These are phyloP conservation scores for Borostomias antarcticus DNA, from an alignment of 2,797 vertebrate genomes.

Conservation along the genomic window DNA sequence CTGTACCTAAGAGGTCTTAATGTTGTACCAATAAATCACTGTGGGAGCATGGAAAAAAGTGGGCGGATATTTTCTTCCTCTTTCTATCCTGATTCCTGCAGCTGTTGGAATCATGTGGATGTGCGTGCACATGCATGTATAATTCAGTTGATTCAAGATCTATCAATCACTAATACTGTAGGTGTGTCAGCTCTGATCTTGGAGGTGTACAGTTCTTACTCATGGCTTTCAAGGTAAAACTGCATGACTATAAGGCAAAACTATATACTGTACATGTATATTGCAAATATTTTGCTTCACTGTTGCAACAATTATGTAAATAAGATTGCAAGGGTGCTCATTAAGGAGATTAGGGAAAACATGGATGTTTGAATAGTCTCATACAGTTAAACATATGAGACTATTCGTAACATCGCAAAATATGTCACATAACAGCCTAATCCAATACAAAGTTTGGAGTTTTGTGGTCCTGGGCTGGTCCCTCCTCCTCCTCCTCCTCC, in stretches of 20 bases:
- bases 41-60: no score
- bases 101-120: no score
- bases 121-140: background rate
- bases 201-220: no score
- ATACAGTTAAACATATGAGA: no score
- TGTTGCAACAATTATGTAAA: background rate
- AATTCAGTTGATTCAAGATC: background rate
- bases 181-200: no score
- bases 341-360: background rate
- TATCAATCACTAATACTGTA: background rate
- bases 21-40: no score
- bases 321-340: background rate
- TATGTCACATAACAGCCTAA: background rate
- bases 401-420: no score
- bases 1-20: no score
- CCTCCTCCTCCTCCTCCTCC: conserved; percentile 58
- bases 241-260: background rate
- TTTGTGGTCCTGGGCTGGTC: background rate
- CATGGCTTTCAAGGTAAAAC: background rate
- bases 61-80: no score
- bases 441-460: background rate
- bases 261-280: background rate
- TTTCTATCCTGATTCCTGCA: no score
- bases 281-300: no score
- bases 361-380: background rate